Evolutionary conservation across 2,888 invertebrate genomes (phyloP).

Genomic region (Noctua comes): DNA sequence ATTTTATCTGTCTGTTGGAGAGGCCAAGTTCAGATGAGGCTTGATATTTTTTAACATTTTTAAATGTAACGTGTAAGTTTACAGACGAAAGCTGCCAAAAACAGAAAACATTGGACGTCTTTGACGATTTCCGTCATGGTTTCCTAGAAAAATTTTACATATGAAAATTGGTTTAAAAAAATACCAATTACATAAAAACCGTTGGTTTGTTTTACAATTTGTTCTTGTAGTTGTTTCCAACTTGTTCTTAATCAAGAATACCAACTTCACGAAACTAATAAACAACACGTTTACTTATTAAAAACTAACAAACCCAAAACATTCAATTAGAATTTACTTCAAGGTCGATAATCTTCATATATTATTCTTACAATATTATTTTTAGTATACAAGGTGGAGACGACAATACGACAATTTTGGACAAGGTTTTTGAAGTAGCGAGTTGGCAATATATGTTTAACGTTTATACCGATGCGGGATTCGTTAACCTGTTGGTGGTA

Average conservation of each 20-base stretch:
- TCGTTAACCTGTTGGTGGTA: too few species aligned
- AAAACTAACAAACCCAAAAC: neutral
- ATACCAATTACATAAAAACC: neutral
- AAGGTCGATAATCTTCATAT: constrained; percentile 5
- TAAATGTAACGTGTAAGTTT: neutral
- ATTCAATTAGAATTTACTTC: neutral
- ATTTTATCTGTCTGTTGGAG: neutral
- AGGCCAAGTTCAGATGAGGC: neutral
- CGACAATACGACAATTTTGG: too few species aligned
- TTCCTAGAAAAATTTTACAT: neutral
- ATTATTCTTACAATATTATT: too few species aligned
- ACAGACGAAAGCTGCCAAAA: neutral
- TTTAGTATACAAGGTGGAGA: too few species aligned
- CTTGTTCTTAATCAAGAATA: constrained; percentile 9
- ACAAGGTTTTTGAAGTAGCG: too few species aligned
- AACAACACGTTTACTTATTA: neutral
- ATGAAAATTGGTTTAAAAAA: neutral
- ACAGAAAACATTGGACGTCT: neutral
- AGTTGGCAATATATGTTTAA: too few species aligned
- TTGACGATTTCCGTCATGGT: neutral
- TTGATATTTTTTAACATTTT: neutral
- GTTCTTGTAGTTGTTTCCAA: neutral
- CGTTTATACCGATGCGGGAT: too few species aligned
- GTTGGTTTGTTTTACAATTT: neutral
- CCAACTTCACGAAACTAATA: neutral